phyloP scores from a whole-genome alignment of 2,113 vertebrate genomes.

The Archocentrus centrarchus region DNA sequence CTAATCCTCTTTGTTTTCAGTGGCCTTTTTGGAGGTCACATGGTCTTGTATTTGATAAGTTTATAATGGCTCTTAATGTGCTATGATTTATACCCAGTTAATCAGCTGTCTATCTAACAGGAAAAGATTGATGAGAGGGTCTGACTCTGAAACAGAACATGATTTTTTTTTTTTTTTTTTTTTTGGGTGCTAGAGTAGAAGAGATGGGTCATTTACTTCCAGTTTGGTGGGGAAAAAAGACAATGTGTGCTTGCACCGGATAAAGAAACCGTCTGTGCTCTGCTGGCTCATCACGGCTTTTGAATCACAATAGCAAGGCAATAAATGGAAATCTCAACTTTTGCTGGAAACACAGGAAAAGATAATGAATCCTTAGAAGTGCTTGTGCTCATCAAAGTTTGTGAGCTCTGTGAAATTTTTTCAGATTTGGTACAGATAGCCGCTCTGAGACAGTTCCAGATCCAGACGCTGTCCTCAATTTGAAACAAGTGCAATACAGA shows the following conservation, averaged over 20 bases:
- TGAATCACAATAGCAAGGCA: not conserved
- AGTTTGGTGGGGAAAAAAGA: not conserved
- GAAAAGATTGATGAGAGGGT: conserved; percentile 16
- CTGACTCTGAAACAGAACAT: not conserved
- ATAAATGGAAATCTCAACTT: not conserved
- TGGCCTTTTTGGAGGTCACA: conserved; percentile 40
- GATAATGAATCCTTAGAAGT: not conserved
- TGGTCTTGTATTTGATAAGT: conserved; percentile 46
- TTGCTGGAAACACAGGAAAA: not conserved
- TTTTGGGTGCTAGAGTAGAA: not conserved
- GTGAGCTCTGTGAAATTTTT: not conserved
- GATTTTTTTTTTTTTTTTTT: conserved; percentile 13
- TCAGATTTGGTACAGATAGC: not conserved
- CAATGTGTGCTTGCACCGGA: not conserved
- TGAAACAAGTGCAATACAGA: conserved; percentile 1
- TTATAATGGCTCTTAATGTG: conserved; percentile 55
- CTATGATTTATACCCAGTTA: conserved; percentile 45
- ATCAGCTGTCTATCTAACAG: conserved; percentile 32
- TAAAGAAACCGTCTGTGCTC: not conserved
- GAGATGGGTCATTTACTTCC: not conserved
- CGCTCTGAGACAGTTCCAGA: not conserved
- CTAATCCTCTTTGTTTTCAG: conserved; percentile 44
- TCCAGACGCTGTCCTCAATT: not conserved
- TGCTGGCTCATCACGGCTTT: not conserved
- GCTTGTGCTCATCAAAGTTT: not conserved